Evolutionary conservation across 2,888 invertebrate genomes (phyloP).

Genomic region (Terebella lapidaria): DNA sequence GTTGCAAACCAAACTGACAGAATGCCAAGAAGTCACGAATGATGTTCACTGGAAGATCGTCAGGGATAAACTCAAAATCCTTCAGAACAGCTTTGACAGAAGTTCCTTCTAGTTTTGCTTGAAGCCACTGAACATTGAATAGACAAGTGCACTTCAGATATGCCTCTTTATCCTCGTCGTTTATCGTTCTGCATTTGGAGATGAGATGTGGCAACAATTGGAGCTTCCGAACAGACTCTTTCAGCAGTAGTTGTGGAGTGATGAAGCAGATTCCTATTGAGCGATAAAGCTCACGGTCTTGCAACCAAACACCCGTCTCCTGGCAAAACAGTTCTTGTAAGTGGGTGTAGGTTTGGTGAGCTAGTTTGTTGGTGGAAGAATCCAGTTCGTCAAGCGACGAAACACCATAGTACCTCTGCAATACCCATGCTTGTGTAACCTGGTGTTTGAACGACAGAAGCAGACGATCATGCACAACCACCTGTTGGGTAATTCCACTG

Average conservation of each 20-base stretch:
- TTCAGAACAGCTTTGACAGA: not conserved
- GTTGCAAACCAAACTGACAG: not conserved
- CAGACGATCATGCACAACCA: not conserved
- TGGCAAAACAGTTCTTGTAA: not conserved
- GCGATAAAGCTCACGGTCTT: not conserved
- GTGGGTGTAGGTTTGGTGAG: not conserved
- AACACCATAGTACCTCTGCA: not conserved
- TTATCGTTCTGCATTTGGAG: not conserved
- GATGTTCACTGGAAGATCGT: not conserved
- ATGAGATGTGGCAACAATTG: conserved; percentile 11
- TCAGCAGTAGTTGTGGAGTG: conserved; percentile 10
- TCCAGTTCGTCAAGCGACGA: not conserved
- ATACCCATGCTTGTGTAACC: no score
- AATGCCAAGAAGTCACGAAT: not conserved
- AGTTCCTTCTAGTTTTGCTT: conserved; percentile 5
- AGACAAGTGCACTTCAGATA: conserved; percentile 2
- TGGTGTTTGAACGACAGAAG: not conserved
- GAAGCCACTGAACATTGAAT: conserved; percentile 8
- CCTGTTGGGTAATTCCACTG: not conserved
- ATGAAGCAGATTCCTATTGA: conserved; percentile 1
- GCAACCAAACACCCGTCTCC: not conserved
- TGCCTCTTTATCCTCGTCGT: not conserved
- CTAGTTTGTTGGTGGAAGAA: not conserved
- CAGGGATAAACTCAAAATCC: not conserved
- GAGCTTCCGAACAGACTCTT: conserved; percentile 12